Conservation (phyloP, 1,140 invertebrate genomes). For the Spodoptera frugiperda region DNA sequence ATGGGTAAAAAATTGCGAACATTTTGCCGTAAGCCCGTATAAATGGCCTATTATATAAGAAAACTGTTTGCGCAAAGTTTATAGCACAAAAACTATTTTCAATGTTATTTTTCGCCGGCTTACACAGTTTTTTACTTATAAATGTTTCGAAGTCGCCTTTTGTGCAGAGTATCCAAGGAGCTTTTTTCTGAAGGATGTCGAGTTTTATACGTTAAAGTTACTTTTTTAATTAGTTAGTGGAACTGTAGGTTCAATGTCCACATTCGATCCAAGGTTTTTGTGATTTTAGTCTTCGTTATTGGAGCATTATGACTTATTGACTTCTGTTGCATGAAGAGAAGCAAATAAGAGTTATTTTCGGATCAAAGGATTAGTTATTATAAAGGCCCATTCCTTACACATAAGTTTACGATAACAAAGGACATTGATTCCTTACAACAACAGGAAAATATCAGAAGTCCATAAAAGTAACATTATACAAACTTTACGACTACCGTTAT, state of each 20-base stretch:
- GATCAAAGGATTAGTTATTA: no score
- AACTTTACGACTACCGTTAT: constrained; percentile 7
- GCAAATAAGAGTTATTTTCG: no score
- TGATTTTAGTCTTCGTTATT: no score
- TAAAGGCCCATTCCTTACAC: no score
- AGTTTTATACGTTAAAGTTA: constrained; percentile 2
- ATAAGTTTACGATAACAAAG: background rate
- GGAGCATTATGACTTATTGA: no score
- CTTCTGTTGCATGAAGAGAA: no score
- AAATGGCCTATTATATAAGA: constrained; percentile 32
- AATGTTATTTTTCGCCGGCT: background rate
- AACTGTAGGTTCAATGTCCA: background rate
- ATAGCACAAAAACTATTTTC: constrained; percentile 5
- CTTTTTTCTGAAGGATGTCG: background rate
- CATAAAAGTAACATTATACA: constrained; percentile 13
- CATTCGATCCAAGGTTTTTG: background rate
- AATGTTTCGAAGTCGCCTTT: constrained; percentile 1
- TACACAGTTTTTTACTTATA: background rate
- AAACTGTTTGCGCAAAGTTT: constrained; percentile 21
- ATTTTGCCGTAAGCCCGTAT: constrained; percentile 4
- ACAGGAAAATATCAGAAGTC: background rate
- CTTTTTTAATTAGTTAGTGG: constrained; percentile 11
- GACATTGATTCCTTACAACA: background rate
- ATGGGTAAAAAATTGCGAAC: constrained; percentile 34
- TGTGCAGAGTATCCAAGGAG: background rate